A percentile compares a stretch with the other conserved stretches of the same genome.
Conservation (phyloP, 2,113 vertebrate genomes). For the Vulpes ferrilata region DNA sequence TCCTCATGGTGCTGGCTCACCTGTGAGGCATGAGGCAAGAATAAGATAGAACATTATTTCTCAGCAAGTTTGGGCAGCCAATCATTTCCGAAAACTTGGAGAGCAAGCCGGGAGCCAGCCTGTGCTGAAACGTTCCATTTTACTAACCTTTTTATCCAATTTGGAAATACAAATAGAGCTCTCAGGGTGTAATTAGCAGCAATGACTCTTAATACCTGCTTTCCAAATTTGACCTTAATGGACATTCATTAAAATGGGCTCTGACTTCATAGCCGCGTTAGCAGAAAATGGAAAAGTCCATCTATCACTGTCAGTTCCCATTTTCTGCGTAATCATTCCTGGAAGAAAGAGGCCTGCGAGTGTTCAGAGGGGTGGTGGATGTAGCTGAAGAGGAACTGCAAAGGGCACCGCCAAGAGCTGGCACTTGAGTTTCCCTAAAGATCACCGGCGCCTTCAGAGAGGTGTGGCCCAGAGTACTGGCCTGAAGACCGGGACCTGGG, state of each 20-base stretch:
- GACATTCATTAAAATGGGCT: conserved; percentile 78
- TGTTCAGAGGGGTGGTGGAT: background rate
- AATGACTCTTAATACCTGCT: conserved; percentile 81
- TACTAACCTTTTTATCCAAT: conserved; percentile 83
- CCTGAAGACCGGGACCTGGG: background rate
- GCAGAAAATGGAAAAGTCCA: conserved; percentile 76
- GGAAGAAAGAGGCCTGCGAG: conserved; percentile 63
- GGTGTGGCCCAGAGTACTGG: too few relatives aligned
- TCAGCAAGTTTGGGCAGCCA: conserved; percentile 68
- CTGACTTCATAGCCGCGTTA: conserved; percentile 72
- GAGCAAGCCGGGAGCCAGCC: conserved; percentile 62
- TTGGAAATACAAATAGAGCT: conserved; percentile 85
- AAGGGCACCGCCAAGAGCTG: background rate
- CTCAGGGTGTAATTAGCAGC: conserved; percentile 82
- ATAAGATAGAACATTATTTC: conserved; percentile 38
- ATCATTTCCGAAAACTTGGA: conserved; percentile 71
- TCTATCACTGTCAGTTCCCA: conserved; percentile 74
- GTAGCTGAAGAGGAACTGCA: background rate
- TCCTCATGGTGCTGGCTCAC: background rate
- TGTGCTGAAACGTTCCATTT: conserved; percentile 80
- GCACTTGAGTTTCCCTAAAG: background rate
- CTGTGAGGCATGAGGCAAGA: conserved; percentile 42
- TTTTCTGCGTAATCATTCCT: conserved; percentile 76
- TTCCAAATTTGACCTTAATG: conserved; percentile 83
- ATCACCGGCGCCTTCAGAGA: background rate